Evolutionary conservation across 2,888 invertebrate genomes (phyloP).

Genomic region (Oscheius onirici): DNA sequence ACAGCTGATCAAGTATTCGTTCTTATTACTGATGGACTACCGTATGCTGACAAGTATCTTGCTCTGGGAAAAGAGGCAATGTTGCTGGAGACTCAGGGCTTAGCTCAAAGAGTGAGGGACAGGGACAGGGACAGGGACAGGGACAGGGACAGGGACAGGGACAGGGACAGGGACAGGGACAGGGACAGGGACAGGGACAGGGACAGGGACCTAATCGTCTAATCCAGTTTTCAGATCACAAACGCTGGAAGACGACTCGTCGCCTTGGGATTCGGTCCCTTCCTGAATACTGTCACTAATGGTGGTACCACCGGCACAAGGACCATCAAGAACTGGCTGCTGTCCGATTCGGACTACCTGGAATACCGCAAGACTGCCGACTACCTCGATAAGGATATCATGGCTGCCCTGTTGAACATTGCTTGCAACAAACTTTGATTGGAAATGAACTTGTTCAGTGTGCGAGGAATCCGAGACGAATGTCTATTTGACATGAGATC

Average conservation of each 20-base stretch:
- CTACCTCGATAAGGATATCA: background rate
- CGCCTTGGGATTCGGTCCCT: background rate
- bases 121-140: too few relatives aligned
- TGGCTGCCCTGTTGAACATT: background rate
- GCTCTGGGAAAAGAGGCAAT: too few relatives aligned
- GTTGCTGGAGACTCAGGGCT: too few relatives aligned
- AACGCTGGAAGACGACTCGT: background rate
- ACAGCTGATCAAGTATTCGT: background rate
- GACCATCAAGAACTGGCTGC: background rate
- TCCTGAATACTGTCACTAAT: background rate
- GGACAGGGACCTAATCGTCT: background rate
- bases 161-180: too few relatives aligned
- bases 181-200: too few relatives aligned
- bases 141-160: too few relatives aligned
- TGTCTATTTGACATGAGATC: conserved; percentile 7
- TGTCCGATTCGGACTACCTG: background rate
- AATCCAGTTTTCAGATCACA: background rate
- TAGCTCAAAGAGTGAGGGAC: too few relatives aligned
- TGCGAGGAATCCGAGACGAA: background rate
- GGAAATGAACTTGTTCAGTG: background rate
- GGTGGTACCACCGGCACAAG: background rate
- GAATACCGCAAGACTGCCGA: background rate
- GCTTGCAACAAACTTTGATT: background rate
- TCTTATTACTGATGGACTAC: background rate
- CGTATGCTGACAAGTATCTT: too few relatives aligned